Evolutionary conservation across 2,888 invertebrate species (phyloP), one percentile per base, ranked within the genome.

Genomic region (Allophyes oxyacanthae): DNA sequence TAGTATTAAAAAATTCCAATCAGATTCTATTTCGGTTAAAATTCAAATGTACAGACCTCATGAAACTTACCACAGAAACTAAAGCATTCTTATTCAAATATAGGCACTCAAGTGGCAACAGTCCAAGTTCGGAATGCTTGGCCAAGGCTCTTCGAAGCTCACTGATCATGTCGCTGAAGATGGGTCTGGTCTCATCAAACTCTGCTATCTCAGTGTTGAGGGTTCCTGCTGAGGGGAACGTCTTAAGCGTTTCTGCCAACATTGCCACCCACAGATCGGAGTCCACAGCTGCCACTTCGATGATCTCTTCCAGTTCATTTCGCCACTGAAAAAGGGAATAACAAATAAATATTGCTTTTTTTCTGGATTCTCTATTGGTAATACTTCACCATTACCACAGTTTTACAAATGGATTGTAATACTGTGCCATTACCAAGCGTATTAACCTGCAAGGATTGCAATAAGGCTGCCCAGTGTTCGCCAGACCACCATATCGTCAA

Each of bases 241-340:
- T 98, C 86, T 98, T 98, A 94, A 99, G 96, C 68, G 98, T 97
- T 93, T 99, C 99, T 2, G 98, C 99, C 70, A 99, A 94, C 98
- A 99, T 99, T 5, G 98, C 98, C 32, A 99, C 99, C 99, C 99
- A 99, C 77, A 99, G 95, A 87, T 99, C 99, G 8, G 98, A 97
- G 92, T 99, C 99, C 78, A 97, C 95, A 3, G 97, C 96, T 6
- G 99, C 99, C 71, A 99, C 97, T 89, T 98, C 98, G 74, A 99
- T 95, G 69, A 99, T 99, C 86, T 99, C 98, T 85, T 99, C 98
- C 81, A 99, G 89, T 88, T 99, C 99, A 71, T 95, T 94, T 88
- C 97, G 96, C 99, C 99, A 99, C 99, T 99, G 88, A 63, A 95
- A 95, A 64, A 25, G 0, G n/a, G n/a, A 0, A 10, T n/a, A 14